A percentile compares a stretch with the other conserved stretches of the same genome.
Evolutionary conservation across 2,113 vertebrate species (phyloP).

Genomic region (Pycnonotus jocosus): DNA sequence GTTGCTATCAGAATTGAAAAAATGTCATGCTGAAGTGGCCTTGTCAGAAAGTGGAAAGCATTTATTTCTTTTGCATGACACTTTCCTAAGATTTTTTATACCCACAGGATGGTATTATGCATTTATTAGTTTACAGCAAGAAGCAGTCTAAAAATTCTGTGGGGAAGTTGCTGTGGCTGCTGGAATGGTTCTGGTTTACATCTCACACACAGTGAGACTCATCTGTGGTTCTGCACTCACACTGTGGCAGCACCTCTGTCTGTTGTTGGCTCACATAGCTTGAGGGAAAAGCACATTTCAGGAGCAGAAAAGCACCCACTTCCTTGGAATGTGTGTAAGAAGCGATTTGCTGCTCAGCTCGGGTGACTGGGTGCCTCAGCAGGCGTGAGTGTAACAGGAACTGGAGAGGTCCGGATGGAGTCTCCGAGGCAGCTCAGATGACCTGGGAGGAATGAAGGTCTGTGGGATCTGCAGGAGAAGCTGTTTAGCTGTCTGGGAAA

Average conservation of each 20-base stretch:
- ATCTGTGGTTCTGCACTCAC: rapidly evolving
- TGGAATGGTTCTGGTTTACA: not conserved
- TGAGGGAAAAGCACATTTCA: not conserved
- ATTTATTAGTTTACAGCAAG: not conserved
- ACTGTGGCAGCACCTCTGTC: not conserved
- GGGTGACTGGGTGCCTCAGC: not conserved
- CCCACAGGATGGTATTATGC: not conserved
- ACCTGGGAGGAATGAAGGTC: not conserved
- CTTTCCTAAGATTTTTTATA: not conserved
- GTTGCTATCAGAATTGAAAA: not conserved
- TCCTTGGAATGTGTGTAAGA: rapidly evolving
- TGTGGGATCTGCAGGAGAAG: not conserved
- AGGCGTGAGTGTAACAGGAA: rapidly evolving
- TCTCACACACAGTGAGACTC: not conserved
- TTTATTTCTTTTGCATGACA: not conserved
- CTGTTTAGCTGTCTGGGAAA: not conserved
- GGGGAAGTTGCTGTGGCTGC: not conserved
- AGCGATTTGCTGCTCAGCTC: rapidly evolving
- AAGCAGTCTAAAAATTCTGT: not conserved
- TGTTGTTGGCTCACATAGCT: rapidly evolving
- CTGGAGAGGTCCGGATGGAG: not conserved
- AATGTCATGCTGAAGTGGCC: not conserved
- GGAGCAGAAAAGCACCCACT: rapidly evolving
- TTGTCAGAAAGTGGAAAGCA: not conserved
- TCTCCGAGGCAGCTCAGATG: not conserved